Evolutionary conservation across 2,797 vertebrate genomes (phyloP).

Genomic region (Macroramphosus scolopax): DNA sequence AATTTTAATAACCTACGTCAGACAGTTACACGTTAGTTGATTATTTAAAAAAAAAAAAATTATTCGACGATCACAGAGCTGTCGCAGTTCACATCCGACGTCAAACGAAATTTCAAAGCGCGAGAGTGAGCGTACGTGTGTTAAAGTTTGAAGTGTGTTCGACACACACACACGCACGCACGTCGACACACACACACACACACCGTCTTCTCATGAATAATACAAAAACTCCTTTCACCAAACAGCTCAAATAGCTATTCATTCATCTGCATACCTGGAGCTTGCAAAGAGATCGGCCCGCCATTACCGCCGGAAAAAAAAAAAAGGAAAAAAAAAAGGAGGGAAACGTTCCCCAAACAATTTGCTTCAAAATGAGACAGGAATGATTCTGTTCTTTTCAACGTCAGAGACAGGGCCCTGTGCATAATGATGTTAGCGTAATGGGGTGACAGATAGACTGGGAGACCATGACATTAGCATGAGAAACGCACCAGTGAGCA

Average conservation of each 20-base stretch:
- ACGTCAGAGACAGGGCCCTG: conserved; percentile 69
- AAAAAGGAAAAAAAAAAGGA: conserved; percentile 34
- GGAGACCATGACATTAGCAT: conserved; percentile 82
- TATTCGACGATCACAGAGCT: background rate
- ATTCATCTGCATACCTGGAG: conserved; percentile 82
- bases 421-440: conserved; percentile 84
- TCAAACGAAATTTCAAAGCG: conserved; percentile 5
- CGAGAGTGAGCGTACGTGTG: conserved; percentile 5
- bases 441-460: conserved; percentile 81
- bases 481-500: conserved; percentile 83
- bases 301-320: conserved; percentile 59
- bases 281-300: conserved; percentile 77
- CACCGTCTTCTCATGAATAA: conserved; percentile 74
- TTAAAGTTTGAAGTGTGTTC: conserved; percentile 11
- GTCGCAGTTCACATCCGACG: background rate
- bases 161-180: conserved; percentile 6
- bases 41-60: conserved; percentile 4
- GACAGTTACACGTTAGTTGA: background rate
- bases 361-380: conserved; percentile 82
- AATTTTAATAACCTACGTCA: conserved; percentile 1
- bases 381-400: conserved; percentile 82
- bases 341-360: conserved; percentile 81
- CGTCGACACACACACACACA: background rate
- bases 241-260: conserved; percentile 78
- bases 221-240: conserved; percentile 75